Evolutionary conservation across 2,888 invertebrate species (phyloP), one percentile per base, ranked within the genome.

Genomic region (Zaprionus bogoriensis): DNA sequence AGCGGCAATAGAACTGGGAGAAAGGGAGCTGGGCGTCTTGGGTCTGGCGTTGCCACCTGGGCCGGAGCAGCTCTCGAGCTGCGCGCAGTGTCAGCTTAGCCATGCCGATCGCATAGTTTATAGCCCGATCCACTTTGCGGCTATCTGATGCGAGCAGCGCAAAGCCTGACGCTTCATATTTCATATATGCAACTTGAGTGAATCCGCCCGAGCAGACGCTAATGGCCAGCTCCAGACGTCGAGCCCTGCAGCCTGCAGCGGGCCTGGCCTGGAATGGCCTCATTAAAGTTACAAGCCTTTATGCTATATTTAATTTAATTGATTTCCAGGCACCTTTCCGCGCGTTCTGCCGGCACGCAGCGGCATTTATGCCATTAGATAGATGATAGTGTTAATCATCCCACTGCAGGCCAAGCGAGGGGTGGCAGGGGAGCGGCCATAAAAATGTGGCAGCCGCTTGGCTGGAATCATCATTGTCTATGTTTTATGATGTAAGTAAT

Each of bases 311-410:
- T 57, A 68, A 69, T 64, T 77, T 75, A 81, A 81, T 81, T 87
- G 85, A 87, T 84, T 84, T 60, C 59, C 66, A 47, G 60, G 75
- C 81, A 86, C 83, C 76, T 79, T 53, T 44, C 5, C n/a, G n/a
- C n/a, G n/a, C 12, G 38, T 19, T 36, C 5, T 47, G 17, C n/a
- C 19, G 5, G 23, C 51, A 52, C 51, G 61, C 60, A 52, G 51
- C 52, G 39, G 59, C 63, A 32, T 45, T 63, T 67, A 54, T 23
- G 69, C 70, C 47, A 84, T 84, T 81, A 81, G 74, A 62, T 61
- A 67, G 82, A 83, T 85, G 87, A 74, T 63, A 68, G 83, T 76
- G 83, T 82, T 85, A 83, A 83, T 83, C 79, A 70, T 38, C 59
- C 20, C 44, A 32, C 25, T 2, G 36, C 36, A 12, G 17, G 12